Percentiles rank a stretch among this genome's conserved stretches.
Evolutionary conservation across 2,797 vertebrate genomes (phyloP).

Genomic region (Ptychadena robeensis): DNA sequence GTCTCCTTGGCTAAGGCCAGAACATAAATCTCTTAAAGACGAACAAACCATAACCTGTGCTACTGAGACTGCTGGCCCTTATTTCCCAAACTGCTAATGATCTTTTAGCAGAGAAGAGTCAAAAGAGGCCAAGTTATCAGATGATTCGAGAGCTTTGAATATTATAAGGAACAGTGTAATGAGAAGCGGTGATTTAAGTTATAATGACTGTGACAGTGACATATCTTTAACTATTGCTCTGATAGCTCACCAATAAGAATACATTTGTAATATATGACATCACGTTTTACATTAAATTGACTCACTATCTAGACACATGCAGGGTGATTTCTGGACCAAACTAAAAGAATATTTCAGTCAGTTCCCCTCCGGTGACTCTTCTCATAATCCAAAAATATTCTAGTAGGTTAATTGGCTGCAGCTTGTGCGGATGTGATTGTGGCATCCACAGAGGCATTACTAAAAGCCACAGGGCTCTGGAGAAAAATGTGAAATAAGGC

Average conservation of each 20-base stretch:
- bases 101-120: constrained; percentile 73
- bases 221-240: constrained; percentile 11
- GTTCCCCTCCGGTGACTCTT: neutral
- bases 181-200: constrained; percentile 28
- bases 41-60: constrained; percentile 71
- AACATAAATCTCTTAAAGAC: constrained; percentile 82
- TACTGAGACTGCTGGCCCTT: constrained; percentile 69
- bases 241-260: neutral
- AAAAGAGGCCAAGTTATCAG: constrained; percentile 74
- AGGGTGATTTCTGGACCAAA: neutral
- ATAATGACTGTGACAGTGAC: constrained; percentile 26
- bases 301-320: neutral
- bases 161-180: constrained; percentile 37
- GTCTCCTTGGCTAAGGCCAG: constrained; percentile 79
- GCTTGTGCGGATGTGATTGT: neutral
- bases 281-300: constrained; percentile 2
- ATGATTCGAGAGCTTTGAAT: constrained; percentile 66
- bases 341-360: neutral
- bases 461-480: neutral
- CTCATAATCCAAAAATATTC: neutral
- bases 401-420: neutral
- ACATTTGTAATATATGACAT: constrained; percentile 28
- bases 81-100: constrained; percentile 79
- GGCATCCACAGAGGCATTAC: neutral
- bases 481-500: too few species aligned